Evolutionary conservation across 92 coral and sea anemone species (phyloP), one percentile per base, ranked within the genome.

Genomic region (Parazoanthus atlanticus): DNA sequence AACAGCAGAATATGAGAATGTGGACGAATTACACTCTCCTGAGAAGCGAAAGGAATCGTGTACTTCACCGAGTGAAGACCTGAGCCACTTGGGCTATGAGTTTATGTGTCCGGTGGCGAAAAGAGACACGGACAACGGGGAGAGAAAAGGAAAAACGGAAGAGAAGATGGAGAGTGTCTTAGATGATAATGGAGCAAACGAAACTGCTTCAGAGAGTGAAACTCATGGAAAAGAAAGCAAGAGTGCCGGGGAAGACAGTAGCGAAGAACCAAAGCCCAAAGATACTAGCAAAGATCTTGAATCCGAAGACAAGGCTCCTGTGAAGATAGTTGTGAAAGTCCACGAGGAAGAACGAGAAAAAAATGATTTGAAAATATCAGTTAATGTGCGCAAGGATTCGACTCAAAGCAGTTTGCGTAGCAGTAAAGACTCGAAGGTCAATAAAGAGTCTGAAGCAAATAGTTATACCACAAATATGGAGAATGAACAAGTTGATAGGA

Each of bases 311-410:
- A 84, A 67, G 30, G 15, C 33, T 71, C 79, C 70, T 8, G 15
- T 69, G 78, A 84, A 84, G 67, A 70, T 84, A 40, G 78, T 67
- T 30, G 87, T 84, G 65, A 84, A 84, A 46, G 79, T 84, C 32
- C 7, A 36, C 28, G 52, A 69, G 52, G 61, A 82, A 43, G 78
- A 70, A 67, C 40, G 40, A 8, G 65, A 71, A 49, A 84, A 70
- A 46, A 70, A 21, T n/a, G 87, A 84, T 8, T 29, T 84, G 34
- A 71, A 84, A 70, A 84, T 84, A 84, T 84, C 87, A 29, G 87
- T 84, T 29, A 43, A 69, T 40, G 65, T 84, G 78, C 65, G 70
- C 78, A 58, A 84, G 40, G 87, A 84, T 12, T 40, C 65, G 15
- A 84, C 87, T 6, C 74, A 67, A 46, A 40, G 66, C 78, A 70